Evolutionary conservation across 1,140 invertebrate species (phyloP).

Genomic region (Branchinecta lindahli): DNA sequence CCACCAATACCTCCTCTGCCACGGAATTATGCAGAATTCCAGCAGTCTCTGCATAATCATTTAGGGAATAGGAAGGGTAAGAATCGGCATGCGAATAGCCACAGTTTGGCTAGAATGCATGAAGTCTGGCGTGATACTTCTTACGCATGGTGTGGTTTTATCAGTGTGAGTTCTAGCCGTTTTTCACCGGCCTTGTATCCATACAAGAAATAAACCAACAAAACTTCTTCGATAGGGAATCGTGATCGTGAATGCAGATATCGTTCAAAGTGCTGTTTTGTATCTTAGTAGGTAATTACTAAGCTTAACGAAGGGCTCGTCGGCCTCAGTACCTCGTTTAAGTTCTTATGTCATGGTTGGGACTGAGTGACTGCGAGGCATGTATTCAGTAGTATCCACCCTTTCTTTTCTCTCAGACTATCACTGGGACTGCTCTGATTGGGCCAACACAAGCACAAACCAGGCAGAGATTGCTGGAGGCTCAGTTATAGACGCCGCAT

Average conservation of each 20-base stretch:
- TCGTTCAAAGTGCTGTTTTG: background rate
- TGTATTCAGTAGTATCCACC: background rate
- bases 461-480: slow-evolving; percentile 76
- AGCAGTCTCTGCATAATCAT: slow-evolving; percentile 15
- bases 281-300: background rate
- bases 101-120: background rate
- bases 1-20: slow-evolving; percentile 19
- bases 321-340: background rate
- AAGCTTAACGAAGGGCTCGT: background rate
- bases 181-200: background rate
- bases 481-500: slow-evolving; percentile 75
- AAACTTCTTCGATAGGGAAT: too few relatives aligned
- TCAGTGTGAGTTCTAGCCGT: too few relatives aligned
- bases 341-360: background rate
- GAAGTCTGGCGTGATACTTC: background rate
- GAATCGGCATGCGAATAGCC: background rate
- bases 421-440: slow-evolving; percentile 93
- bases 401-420: slow-evolving; percentile 43
- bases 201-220: background rate
- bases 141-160: background rate
- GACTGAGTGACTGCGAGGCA: background rate
- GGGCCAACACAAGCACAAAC: slow-evolving; percentile 63
- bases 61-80: background rate
- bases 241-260: too few relatives aligned
- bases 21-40: slow-evolving; percentile 19